phyloP scores from a whole-genome alignment of 2,797 vertebrate genomes.

The Falco peregrinus region DNA sequence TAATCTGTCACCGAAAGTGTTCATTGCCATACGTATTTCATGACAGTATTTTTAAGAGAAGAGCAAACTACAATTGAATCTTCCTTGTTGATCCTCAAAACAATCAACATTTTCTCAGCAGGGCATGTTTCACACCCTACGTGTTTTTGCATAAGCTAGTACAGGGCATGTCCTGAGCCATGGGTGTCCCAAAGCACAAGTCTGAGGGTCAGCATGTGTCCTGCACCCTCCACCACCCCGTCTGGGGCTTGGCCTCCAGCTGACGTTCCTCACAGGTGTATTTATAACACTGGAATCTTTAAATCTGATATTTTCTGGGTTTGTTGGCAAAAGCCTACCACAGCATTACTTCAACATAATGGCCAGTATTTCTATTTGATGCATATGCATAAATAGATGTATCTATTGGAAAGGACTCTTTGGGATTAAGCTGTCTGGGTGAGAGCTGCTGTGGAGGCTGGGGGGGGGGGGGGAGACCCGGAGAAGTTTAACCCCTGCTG shows the following conservation, averaged over 20 bases:
- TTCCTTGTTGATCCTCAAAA: not conserved
- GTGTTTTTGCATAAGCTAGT: not conserved
- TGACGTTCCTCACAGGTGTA: not conserved
- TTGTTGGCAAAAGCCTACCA: not conserved
- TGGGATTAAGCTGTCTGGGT: not conserved
- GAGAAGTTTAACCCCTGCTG: not conserved
- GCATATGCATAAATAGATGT: not conserved
- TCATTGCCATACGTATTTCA: rapidly evolving
- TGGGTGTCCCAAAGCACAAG: rapidly evolving
- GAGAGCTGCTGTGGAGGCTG: not conserved
- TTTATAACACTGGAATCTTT: not conserved
- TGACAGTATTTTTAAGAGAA: not conserved
- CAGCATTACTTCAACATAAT: not conserved
- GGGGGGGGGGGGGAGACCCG: rapidly evolving
- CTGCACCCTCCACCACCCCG: rapidly evolving
- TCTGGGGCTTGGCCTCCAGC: not conserved
- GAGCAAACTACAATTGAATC: not conserved
- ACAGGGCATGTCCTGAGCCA: rapidly evolving
- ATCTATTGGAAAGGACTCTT: not conserved
- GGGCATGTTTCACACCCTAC: rapidly evolving
- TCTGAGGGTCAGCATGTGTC: too few species aligned
- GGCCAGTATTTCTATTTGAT: not conserved
- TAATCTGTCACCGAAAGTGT: not conserved
- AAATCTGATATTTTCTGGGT: not conserved
- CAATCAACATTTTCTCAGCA: not conserved